Conservation (phyloP, 2,888 invertebrate genomes). For the Eugnorisma glareosa region DNA sequence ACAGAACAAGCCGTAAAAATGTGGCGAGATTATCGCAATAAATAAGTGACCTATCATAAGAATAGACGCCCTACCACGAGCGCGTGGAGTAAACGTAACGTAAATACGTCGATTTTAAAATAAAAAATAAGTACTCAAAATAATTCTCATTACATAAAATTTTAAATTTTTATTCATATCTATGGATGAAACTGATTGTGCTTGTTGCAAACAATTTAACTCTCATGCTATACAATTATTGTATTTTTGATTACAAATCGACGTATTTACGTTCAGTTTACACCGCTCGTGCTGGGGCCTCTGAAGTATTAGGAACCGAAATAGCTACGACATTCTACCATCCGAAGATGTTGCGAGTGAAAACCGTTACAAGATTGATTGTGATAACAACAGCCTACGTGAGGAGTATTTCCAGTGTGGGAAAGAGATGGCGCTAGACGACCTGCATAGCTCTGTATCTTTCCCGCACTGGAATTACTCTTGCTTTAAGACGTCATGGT, state of each 20-base stretch:
- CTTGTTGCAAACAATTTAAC: not conserved
- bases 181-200: not conserved
- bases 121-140: too few relatives aligned
- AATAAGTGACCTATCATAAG: conserved; percentile 5
- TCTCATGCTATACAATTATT: not conserved
- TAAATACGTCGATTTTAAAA: too few relatives aligned
- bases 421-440: too few relatives aligned
- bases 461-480: too few relatives aligned
- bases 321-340: not conserved
- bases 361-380: not conserved
- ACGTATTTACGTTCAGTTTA: not conserved
- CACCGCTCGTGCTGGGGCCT: not conserved
- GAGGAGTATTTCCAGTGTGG: too few relatives aligned
- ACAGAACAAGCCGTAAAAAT: not conserved
- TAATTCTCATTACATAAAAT: too few relatives aligned
- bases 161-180: too few relatives aligned
- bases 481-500: too few relatives aligned
- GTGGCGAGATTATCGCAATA: conserved; percentile 15
- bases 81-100: too few relatives aligned
- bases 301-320: conserved; percentile 2
- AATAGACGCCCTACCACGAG: not conserved
- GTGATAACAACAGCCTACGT: too few relatives aligned
- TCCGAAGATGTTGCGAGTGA: not conserved
- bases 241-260: not conserved
- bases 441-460: too few relatives aligned